Base-by-base conservation (phyloP, 2,113 vertebrate species). In the Saccopteryx bilineata region DNA sequence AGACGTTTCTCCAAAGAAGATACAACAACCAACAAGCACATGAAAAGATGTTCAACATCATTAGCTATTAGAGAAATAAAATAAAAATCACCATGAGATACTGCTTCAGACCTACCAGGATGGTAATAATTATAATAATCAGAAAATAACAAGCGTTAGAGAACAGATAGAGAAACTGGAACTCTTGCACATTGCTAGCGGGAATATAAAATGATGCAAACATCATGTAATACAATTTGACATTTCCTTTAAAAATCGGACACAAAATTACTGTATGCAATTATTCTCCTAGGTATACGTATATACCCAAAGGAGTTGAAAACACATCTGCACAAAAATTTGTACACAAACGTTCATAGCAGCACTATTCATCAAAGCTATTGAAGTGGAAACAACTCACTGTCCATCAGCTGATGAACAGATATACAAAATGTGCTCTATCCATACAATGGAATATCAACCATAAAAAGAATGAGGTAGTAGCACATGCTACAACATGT, bases 1-100 rank as follows among this genome's bases (percentile, higher is more conserved):
- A 90, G 28, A 89, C 10, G 60, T 89, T 87, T 85, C 66, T 86
- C 9, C 46, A 78, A 95, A 75, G 17, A 71, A 54, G 48, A 76
- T 54, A 61, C 74, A 9, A 26, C 10, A 9, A 26, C 10, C 68
- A 76, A 78, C 13, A 52, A 48, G 46, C 7, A 31, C 21, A 33
- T 31, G 63, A 21, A 65, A 83, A 87, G 24, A 90, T 46, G 0
- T 21, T 69, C 24, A 69, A 19, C 13, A 28, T 69, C 54, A 12
- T 18, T 90, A 82, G 31, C 39, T 46, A 52, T 65, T 50, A 65
- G 82, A 21, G 39, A 61, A 74, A 24, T n/a, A 18, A 75, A 74
- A 68, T 56, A 14, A 90, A 83, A 92, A 69, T 14, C 52, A 24
- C 63, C 65, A 19, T 66, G 60, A 90, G 52, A 52, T 23, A 82